phyloP scores from a whole-genome alignment of 92 coral and sea anemone species.

The Porites rus region DNA sequence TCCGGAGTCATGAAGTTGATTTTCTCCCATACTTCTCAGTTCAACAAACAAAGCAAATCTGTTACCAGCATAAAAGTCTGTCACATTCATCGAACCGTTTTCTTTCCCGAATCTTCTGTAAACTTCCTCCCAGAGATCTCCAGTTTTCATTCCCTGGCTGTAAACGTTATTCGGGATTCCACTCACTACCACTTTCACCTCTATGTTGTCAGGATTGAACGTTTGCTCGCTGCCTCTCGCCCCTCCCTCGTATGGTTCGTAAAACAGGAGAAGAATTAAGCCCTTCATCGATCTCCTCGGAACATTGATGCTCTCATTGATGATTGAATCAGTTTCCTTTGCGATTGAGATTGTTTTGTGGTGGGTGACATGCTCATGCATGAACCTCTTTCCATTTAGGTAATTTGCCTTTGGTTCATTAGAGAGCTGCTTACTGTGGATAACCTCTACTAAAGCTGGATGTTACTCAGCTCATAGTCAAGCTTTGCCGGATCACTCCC shows the following conservation, averaged over 20 bases:
- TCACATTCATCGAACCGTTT: too few relatives aligned
- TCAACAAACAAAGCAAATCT: background rate
- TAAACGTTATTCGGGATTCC: background rate
- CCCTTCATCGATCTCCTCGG: background rate
- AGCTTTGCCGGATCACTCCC: background rate
- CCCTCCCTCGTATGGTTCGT: background rate
- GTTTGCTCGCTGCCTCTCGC: background rate
- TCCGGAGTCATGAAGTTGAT: background rate
- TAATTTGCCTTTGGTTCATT: background rate
- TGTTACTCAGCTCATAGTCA: background rate
- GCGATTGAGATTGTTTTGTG: background rate
- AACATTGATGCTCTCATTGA: background rate
- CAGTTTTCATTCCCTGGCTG: background rate
- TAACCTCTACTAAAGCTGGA: slow-evolving; percentile 5
- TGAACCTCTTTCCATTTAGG: background rate
- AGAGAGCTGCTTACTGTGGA: background rate
- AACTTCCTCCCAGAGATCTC: background rate
- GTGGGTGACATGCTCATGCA: background rate
- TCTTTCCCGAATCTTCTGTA: background rate
- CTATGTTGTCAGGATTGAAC: background rate
- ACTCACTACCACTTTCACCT: background rate
- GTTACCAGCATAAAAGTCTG: background rate
- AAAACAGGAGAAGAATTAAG: background rate
- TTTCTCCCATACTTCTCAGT: background rate
- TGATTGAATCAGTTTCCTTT: background rate